Evolutionary conservation across 2,888 invertebrate species (phyloP), one percentile per base, ranked within the genome.

Genomic region (Strigamia transsilvanica): DNA sequence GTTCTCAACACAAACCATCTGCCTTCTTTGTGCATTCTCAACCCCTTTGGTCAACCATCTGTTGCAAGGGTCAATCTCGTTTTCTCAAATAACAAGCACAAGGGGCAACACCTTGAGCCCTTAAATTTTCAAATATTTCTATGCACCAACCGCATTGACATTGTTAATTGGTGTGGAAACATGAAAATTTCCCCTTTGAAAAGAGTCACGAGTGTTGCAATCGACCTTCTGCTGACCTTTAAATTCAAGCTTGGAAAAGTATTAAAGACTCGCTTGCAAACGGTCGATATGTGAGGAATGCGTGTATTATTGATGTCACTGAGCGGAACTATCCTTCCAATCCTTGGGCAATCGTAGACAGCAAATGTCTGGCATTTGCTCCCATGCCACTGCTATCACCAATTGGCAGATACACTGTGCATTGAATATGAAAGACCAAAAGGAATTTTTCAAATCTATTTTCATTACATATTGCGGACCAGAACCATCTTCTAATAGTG

Each of bases 31-130:
- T 46, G n/a, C 46, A 46, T 46, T 46, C 15, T 56, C 56, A 56
- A 56, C n/a, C 56, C 56, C 18, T 46, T 56, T 56, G 56, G 56
- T 56, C 56, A 56, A 56, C 56, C 56, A 56, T 56, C 56, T 56
- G 56, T 56, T 56, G 56, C 56, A 56, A 56, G 56, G 56, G 56
- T 56, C 56, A 56, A 56, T 56, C 56, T 56, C 56, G n/a, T 56
- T 56, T 56, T 56, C 56, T 56, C 21, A 9, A 56, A 56, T 56
- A 56, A 56, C 56, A 56, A 56, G 56, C 56, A 7, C 56, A 56
- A 56, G 56, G 56, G 18, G 56, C 56, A 56, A 56, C 56, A 56
- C 56, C 56, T 56, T 56, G 56, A 56, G 56, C 56, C 18, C 56
- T 56, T 56, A 56, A 56, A 56, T 56, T 56, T 56, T 56, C 56